Evolutionary conservation across 2,113 vertebrate genomes (phyloP).

Genomic region (Microtus ochrogaster): DNA sequence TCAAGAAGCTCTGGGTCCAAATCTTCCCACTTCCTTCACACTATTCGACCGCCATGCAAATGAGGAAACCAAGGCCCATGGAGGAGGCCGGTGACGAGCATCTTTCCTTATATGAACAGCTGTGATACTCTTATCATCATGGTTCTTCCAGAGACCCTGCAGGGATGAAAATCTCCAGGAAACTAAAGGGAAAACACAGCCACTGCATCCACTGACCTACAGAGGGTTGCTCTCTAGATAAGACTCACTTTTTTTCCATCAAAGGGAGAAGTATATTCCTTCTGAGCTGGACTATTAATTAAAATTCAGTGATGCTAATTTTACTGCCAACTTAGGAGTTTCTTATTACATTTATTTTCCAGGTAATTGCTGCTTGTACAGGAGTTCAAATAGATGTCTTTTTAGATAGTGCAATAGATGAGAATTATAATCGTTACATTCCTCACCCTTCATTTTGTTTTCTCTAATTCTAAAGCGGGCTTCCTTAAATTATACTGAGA

Average conservation of each 20-base stretch:
- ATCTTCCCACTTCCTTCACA: not conserved
- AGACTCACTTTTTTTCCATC: constrained; percentile 53
- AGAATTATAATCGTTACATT: constrained; percentile 79
- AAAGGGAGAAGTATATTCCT: constrained; percentile 57
- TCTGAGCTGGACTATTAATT: constrained; percentile 79
- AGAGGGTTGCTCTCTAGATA: not conserved
- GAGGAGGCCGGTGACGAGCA: fast-evolving
- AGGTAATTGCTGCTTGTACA: constrained; percentile 83
- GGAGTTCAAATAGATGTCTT: constrained; percentile 80
- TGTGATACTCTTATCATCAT: not conserved
- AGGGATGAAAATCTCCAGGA: constrained; percentile 1
- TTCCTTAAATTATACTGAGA: constrained; percentile 53
- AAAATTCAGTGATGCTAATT: constrained; percentile 80
- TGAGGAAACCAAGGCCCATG: not conserved
- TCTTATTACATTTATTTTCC: constrained; percentile 82
- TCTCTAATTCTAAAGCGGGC: constrained; percentile 58
- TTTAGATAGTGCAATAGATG: constrained; percentile 81
- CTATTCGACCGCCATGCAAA: not conserved
- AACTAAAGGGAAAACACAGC: not conserved
- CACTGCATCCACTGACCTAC: not conserved
- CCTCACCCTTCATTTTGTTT: constrained; percentile 69
- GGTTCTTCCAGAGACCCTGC: not conserved
- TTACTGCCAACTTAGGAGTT: constrained; percentile 79
- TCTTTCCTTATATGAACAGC: not conserved
- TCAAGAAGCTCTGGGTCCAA: not conserved